These are phyloP conservation scores for Actinopyga echinites DNA, from an alignment of 53 echinoderm and acorn worm genomes.

Conservation along the genomic window DNA sequence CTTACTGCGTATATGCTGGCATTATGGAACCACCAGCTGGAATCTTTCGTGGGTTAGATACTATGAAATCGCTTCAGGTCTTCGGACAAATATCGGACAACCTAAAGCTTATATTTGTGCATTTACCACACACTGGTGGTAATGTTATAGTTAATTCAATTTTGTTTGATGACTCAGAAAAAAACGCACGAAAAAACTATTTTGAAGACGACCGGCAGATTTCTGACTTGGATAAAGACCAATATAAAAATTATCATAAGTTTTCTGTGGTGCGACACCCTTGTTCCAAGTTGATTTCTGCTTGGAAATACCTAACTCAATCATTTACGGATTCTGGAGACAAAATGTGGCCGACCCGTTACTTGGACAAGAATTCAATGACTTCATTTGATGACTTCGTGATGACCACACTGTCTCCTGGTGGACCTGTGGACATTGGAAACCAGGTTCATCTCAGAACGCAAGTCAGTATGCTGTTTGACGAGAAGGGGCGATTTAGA, in stretches of 20 bases:
- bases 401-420: background rate
- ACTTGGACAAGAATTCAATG: background rate
- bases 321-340: background rate
- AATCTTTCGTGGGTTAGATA: background rate
- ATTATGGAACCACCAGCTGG: background rate
- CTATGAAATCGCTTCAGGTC: too few relatives aligned
- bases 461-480: constrained; percentile 28
- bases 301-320: constrained; percentile 6
- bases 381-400: constrained; percentile 1
- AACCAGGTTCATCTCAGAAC: constrained; percentile 6
- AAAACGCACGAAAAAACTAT: background rate
- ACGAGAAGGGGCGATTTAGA: background rate
- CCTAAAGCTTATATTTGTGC: background rate
- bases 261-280: constrained; percentile 18
- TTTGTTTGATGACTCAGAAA: background rate
- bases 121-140: constrained; percentile 11
- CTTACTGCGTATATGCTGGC: too few relatives aligned
- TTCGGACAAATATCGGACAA: background rate
- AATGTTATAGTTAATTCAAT: constrained; percentile 3
- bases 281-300: background rate
- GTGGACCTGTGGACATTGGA: background rate
- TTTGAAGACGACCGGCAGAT: constrained; percentile 1
- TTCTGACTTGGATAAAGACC: background rate
- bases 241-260: constrained; percentile 5
- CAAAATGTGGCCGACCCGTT: background rate